Conservation (phyloP, 2,797 vertebrate species). For the Pipistrellus pygmaeus region DNA sequence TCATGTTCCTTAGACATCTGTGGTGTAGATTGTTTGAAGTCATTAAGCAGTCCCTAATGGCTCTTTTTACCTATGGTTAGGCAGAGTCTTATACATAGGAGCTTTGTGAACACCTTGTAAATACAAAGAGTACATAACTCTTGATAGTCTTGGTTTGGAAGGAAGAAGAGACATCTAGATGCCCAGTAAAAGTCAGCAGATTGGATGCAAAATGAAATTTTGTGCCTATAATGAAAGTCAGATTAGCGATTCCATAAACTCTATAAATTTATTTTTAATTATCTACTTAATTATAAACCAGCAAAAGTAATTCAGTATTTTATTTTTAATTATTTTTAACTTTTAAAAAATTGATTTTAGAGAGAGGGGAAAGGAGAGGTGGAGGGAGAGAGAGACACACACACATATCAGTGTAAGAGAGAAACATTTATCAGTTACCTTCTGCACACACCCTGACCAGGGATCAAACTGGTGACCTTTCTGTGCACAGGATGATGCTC, state of each 20-base stretch:
- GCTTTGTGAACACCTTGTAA: neutral
- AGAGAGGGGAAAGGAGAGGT: neutral
- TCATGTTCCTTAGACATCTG: neutral
- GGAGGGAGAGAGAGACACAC: too few relatives aligned
- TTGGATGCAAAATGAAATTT: neutral
- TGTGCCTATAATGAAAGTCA: neutral
- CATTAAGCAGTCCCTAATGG: neutral
- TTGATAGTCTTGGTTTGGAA: neutral
- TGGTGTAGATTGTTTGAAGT: neutral
- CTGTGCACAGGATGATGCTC: neutral
- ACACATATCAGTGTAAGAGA: neutral
- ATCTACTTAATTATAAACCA: constrained; percentile 41
- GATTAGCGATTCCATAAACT: neutral
- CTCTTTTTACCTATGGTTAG: neutral
- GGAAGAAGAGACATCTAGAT: neutral
- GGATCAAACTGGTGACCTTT: neutral
- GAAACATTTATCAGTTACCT: neutral
- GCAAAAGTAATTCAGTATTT: constrained; percentile 38
- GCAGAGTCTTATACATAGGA: neutral
- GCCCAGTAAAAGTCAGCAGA: neutral
- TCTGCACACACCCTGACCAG: neutral
- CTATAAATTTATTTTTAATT: neutral
- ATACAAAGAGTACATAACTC: neutral
- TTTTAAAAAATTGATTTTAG: neutral
- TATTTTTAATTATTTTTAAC: neutral